Percentiles rank a stretch among this genome's conserved stretches.
These are phyloP conservation scores for Tetramorium parvispinum DNA, from an alignment of 1,140 invertebrate genomes.

Conservation along the genomic window DNA sequence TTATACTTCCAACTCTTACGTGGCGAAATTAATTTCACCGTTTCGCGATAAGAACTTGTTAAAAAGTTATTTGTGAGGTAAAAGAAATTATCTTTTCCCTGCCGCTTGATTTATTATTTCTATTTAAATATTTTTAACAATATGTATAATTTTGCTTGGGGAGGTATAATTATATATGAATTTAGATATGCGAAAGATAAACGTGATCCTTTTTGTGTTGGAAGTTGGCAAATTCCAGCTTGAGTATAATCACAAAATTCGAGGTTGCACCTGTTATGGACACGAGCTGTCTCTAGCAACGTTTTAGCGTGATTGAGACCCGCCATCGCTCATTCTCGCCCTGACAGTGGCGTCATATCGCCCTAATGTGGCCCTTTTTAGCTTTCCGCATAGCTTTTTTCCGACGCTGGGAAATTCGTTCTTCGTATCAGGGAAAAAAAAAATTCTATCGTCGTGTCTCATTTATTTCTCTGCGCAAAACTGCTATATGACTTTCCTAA, in stretches of 20 bases:
- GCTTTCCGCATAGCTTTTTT: conserved; percentile 4
- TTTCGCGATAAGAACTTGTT: not conserved
- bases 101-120: not conserved
- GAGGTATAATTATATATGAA: not conserved
- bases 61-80: not conserved
- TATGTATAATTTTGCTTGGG: not conserved
- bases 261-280: conserved; percentile 38
- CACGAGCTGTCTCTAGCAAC: conserved; percentile 46
- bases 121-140: not conserved
- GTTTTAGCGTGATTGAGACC: conserved; percentile 54
- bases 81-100: not conserved
- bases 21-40: not conserved
- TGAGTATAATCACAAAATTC: conserved; percentile 19
- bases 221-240: conserved; percentile 19
- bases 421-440: not conserved
- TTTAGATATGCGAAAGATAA: not conserved
- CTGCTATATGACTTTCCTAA: not conserved
- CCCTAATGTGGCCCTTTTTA: conserved; percentile 39
- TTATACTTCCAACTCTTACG: not conserved
- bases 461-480: not conserved
- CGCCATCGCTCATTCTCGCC: conserved; percentile 48
- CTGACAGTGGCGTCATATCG: conserved; percentile 52
- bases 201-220: not conserved
- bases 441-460: not conserved
- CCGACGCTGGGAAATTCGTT: not conserved